Evolutionary conservation across 2,888 invertebrate species (phyloP), one percentile per base, ranked within the genome.

Genomic region (Pammene fasciana): DNA sequence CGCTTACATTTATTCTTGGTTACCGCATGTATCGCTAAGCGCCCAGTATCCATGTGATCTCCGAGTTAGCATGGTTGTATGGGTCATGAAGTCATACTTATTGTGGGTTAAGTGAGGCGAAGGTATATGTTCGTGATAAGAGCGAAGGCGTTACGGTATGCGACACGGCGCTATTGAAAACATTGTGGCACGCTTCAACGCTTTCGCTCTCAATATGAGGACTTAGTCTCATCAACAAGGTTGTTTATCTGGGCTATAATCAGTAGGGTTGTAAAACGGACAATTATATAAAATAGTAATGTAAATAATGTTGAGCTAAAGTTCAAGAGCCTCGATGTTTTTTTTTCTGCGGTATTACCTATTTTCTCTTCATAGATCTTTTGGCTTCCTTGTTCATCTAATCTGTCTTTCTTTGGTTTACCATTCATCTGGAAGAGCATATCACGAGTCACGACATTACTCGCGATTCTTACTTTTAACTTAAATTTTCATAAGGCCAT

Each of bases 161-260:
- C 72, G 72, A 72, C 70, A 72, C 68, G 68, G 38, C 61, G 65
- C 61, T 65, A 68, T 65, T 65, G 62, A 67, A 67, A 66, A 70
- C 70, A 59, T 70, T 70, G 54, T 72, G 76, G 72, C 75, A 78
- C 75, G 75, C 76, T 75, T 71, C 74, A 76, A 77, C 74, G 83
- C 84, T 86, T 86, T 86, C 85, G 84, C 83, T 82, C 76, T 82
- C 80, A 80, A 76, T 81, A 75, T 81, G 79, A 77, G 79, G 48
- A 41, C 6, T 62, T 52, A 62, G 50, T 62, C 52, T 41, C 80
- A 80, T 75, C 73, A 62, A 76, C 74, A 76, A 50, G 70, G 73
- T 71, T 71, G 74, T 76, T 76, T 36, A 59, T 26, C 26, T 26
- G 2, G 26, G 26, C 26, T 26, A 26, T 26, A 26, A 26, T 26